Evolutionary conservation across 2,888 invertebrate genomes (phyloP).

Genomic region (Trichacis sp.): DNA sequence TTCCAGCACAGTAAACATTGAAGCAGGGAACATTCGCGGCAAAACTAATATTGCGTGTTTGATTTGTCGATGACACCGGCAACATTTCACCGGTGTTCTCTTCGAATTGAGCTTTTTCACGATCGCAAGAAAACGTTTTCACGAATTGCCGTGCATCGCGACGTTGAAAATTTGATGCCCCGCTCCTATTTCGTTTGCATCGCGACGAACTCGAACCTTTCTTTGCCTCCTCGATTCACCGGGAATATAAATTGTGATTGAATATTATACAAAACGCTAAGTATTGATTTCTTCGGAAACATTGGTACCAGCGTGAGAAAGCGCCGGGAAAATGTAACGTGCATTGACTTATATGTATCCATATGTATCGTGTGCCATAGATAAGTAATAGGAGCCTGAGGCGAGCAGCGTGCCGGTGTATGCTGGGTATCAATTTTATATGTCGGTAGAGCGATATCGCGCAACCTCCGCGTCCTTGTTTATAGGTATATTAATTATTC

Average conservation of each 20-base stretch:
- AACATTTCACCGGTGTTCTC: not conserved
- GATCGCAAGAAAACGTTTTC: too few species aligned
- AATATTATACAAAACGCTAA: not conserved
- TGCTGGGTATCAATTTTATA: conserved; percentile 62
- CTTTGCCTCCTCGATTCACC: too few species aligned
- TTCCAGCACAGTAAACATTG: conserved; percentile 5
- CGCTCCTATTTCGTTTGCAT: too few species aligned
- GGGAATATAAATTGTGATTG: too few species aligned
- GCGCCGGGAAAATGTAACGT: not conserved
- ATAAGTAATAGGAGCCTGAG: conserved; percentile 35
- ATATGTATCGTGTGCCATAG: conserved; percentile 28
- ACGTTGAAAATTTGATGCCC: too few species aligned
- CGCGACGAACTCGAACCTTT: too few species aligned
- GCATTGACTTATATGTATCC: conserved; percentile 7
- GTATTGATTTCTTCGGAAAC: not conserved
- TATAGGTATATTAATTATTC: conserved; percentile 67
- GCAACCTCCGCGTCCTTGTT: conserved; percentile 54
- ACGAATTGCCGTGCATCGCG: too few species aligned
- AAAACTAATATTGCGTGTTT: not conserved
- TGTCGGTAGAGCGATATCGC: conserved; percentile 56
- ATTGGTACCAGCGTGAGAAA: not conserved
- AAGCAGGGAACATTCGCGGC: not conserved
- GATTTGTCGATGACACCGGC: conserved; percentile 1
- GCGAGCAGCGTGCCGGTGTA: conserved; percentile 42
- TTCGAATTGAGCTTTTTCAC: too few species aligned